Evolutionary conservation across 2,888 invertebrate genomes (phyloP), one percentile per base, ranked within the genome.

Genomic region (Philereme transversata): DNA sequence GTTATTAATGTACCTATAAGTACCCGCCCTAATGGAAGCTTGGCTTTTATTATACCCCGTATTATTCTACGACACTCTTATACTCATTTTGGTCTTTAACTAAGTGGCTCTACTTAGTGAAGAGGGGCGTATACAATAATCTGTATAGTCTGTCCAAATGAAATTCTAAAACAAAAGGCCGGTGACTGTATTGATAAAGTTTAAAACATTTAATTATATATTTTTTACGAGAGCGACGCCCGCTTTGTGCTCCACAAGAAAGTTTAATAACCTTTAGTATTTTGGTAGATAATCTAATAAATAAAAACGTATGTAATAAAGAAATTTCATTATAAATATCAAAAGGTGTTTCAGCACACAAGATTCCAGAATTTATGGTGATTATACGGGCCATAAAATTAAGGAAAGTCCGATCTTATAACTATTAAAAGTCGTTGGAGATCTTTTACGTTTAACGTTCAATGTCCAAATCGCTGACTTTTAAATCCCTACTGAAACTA

Each of bases 401-500:
- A 49, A 51, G 51, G 52, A 62, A 64, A 62, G 43, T 60, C 51
- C 10, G 34, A 52, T 50, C 50, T 51, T 60, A 67, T 50, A 56
- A 64, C 52, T 65, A 68, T 64, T 61, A 68, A 68, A 67, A 65
- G 49, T 63, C 64, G 44, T 1, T 22, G 61, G 41, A 52, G 60
- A 49, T 54, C 53, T 60, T 68, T 69, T 60, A 56, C 57, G 47
- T 70, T 67, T 60, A 69, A 72, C 61, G 70, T 75, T 71, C 62
- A 65, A 71, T 68, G 61, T 62, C 48, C 61, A 55, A 63, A 65
- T 66, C 60, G 61, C 66, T 64, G 72, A 75, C 65, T 71, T 68
- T 64, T 70, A 74, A 79, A 76, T 73, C 71, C 72, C 71, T 67
- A 64, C 66, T 51, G 70, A 69, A 70, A 81, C 79, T 83, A 82